Conservation (phyloP, 1,140 invertebrate genomes). For the Lysiphlebus fabarum region DNA sequence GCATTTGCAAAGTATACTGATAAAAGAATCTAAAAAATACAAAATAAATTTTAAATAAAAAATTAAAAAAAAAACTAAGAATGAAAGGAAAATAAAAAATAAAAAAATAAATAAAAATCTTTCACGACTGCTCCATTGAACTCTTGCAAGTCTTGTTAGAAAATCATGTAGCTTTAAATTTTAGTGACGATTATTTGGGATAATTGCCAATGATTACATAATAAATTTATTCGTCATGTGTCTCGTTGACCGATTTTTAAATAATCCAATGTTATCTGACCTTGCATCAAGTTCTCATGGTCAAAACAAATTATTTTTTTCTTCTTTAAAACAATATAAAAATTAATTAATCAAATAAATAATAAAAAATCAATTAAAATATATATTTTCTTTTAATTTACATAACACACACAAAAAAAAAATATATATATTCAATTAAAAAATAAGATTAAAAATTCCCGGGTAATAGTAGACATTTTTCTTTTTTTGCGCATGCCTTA, state of each 20-base stretch:
- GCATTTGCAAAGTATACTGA: no score
- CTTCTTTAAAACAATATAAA: constrained; percentile 10
- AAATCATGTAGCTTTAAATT: constrained; percentile 40
- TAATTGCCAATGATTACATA: constrained; percentile 2
- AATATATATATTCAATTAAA: background rate
- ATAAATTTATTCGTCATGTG: constrained; percentile 19
- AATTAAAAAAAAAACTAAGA: no score
- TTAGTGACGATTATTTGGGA: background rate
- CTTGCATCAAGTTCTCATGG: constrained; percentile 46
- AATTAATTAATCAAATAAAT: no score
- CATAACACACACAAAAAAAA: background rate
- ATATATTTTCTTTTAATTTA: background rate
- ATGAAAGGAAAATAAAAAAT: no score
- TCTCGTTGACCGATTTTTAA: constrained; percentile 47
- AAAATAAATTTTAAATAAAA: no score
- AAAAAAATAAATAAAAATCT: no score
- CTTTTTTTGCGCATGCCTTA: no score
- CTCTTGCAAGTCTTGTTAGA: constrained; percentile 48
- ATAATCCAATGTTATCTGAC: constrained; percentile 36
- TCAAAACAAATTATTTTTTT: constrained; percentile 18
- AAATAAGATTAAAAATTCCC: background rate
- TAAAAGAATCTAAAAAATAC: no score
- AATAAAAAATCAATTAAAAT: background rate
- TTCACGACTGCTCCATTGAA: constrained; percentile 50
- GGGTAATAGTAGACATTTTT: background rate